Conservation (phyloP, 2,113 vertebrate species). For the Gymnocephalus cernua region DNA sequence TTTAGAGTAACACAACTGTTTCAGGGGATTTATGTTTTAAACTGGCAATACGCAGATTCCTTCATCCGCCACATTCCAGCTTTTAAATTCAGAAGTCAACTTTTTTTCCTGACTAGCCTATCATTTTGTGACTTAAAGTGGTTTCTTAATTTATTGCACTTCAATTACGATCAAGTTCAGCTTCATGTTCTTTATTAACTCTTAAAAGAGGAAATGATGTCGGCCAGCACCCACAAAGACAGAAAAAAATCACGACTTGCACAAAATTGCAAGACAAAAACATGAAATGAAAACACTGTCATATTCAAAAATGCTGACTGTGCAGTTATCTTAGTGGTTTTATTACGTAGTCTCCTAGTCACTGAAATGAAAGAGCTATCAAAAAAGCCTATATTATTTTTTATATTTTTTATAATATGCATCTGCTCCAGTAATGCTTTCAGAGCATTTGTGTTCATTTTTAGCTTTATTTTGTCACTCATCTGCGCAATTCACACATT, state of each 20-base stretch:
- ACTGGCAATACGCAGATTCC: slow-evolving; percentile 55
- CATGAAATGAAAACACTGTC: slow-evolving; percentile 24
- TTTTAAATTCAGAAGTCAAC: slow-evolving; percentile 60
- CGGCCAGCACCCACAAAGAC: slow-evolving; percentile 18
- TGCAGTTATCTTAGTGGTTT: background rate
- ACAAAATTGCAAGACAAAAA: slow-evolving; percentile 36
- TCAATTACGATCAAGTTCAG: slow-evolving; percentile 50
- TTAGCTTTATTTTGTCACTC: slow-evolving; percentile 5
- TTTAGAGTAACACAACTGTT: slow-evolving; percentile 49
- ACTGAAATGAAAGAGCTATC: slow-evolving; percentile 6
- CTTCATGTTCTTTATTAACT: slow-evolving; percentile 53
- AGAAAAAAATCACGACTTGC: background rate
- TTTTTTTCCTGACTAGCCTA: slow-evolving; percentile 45
- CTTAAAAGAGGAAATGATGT: slow-evolving; percentile 36
- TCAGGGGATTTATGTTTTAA: slow-evolving; percentile 51
- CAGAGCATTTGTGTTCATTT: slow-evolving; percentile 8
- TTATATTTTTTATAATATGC: background rate
- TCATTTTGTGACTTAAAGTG: slow-evolving; percentile 63
- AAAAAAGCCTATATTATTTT: no score
- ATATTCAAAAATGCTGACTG: slow-evolving; percentile 21
- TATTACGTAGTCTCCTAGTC: slow-evolving; percentile 6
- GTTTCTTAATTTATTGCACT: slow-evolving; percentile 67
- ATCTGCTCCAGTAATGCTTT: slow-evolving; percentile 9
- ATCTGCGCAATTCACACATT: slow-evolving; percentile 3
- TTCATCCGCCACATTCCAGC: slow-evolving; percentile 49